A percentile compares a stretch with the other conserved stretches of the same genome.
These are phyloP conservation scores for Aphelocoma californica DNA, from an alignment of 2,797 vertebrate species.

Conservation along the genomic window DNA sequence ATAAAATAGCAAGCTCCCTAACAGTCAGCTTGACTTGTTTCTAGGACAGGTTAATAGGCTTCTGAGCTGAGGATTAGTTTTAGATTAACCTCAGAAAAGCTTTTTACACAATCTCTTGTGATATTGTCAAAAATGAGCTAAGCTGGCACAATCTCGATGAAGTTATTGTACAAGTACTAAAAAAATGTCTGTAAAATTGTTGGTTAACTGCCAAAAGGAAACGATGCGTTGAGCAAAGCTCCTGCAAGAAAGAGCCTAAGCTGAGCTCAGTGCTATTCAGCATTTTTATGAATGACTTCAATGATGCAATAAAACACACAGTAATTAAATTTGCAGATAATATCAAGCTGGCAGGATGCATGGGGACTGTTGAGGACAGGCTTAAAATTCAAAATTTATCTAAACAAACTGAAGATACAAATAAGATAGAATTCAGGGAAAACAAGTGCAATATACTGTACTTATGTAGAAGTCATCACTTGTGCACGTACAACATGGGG, in stretches of 20 bases:
- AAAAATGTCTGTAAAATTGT: background rate
- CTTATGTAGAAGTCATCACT: background rate
- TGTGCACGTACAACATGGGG: background rate
- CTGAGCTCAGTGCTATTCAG: slow-evolving; percentile 24
- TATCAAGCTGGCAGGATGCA: background rate
- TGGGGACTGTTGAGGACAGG: background rate
- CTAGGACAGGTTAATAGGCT: slow-evolving; percentile 32
- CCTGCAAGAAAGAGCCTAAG: background rate
- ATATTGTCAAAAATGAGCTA: slow-evolving; percentile 29
- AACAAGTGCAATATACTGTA: background rate
- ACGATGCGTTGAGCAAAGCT: background rate
- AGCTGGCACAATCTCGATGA: background rate
- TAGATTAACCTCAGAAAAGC: slow-evolving; percentile 40
- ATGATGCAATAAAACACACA: background rate
- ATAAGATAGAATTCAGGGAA: background rate
- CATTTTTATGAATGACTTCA: background rate
- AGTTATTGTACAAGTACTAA: background rate
- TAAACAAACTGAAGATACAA: slow-evolving; percentile 4
- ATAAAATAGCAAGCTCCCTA: background rate
- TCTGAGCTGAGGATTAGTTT: slow-evolving; percentile 17
- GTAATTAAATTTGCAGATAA: slow-evolving; percentile 20
- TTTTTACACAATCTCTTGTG: slow-evolving; percentile 5
- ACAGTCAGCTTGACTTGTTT: slow-evolving; percentile 1
- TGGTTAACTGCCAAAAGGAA: slow-evolving; percentile 15
- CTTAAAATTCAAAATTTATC: background rate